Percentiles rank a stretch among this genome's conserved stretches.
Conservation (phyloP, 1,140 invertebrate species). For the Drosophila bifasciata region DNA sequence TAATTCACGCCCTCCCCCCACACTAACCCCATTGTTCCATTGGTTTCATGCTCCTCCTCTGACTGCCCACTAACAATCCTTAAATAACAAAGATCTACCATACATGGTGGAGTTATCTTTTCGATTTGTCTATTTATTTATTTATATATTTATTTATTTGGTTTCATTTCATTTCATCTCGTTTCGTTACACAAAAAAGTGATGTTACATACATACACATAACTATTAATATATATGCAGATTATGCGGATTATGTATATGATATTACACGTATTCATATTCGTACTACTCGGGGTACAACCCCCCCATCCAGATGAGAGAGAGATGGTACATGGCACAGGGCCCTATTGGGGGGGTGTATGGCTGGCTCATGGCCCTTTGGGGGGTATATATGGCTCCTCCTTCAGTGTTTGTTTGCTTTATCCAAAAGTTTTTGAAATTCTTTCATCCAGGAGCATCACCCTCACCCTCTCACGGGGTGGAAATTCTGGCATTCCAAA, state of each 20-base stretch:
- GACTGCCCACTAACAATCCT: background rate
- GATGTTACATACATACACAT: slow-evolving; percentile 39
- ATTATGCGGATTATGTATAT: slow-evolving; percentile 48
- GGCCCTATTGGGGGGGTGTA: too few species aligned
- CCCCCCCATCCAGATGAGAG: slow-evolving; percentile 7
- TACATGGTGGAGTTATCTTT: slow-evolving; percentile 24
- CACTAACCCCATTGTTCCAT: slow-evolving; percentile 51
- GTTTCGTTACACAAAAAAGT: slow-evolving; percentile 37
- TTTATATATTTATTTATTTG: slow-evolving; percentile 53
- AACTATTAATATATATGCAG: slow-evolving; percentile 51
- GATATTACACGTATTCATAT: slow-evolving; percentile 23
- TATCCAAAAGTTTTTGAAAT: slow-evolving; percentile 26
- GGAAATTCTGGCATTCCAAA: slow-evolving; percentile 33
- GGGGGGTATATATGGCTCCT: too few species aligned
- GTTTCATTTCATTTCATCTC: too few species aligned
- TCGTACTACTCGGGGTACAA: slow-evolving; percentile 9
- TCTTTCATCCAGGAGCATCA: slow-evolving; percentile 33
- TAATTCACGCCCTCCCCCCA: slow-evolving; percentile 33
- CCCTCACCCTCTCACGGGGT: slow-evolving; percentile 41
- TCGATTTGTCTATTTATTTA: slow-evolving; percentile 51
- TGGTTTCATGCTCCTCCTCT: slow-evolving; percentile 17
- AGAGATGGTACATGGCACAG: slow-evolving; percentile 13
- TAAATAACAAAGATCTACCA: slow-evolving; percentile 23
- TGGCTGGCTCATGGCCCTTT: too few species aligned
- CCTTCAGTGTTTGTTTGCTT: slow-evolving; percentile 21